phyloP scores from a whole-genome alignment of 2,888 invertebrate species.

The Scelioninae gen. 1 region DNA sequence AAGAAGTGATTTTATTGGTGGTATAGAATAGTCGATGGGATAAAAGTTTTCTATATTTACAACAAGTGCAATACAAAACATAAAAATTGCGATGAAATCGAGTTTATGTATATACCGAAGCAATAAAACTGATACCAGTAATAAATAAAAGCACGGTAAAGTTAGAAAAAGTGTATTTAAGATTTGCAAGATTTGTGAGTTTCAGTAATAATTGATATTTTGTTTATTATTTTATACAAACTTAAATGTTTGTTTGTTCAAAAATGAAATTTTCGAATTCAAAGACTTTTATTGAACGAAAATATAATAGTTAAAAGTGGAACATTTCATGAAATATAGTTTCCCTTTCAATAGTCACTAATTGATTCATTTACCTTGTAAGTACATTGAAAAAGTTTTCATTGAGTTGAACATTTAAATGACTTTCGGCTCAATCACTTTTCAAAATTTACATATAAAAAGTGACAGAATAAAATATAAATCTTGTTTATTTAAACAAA shows the following conservation, averaged over 20 bases:
- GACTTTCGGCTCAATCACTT: too few species aligned
- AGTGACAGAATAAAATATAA: too few species aligned
- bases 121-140: conserved; percentile 35
- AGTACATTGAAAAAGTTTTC: too few species aligned
- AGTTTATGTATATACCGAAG: conserved; percentile 3
- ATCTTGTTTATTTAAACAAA: too few species aligned
- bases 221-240: background rate
- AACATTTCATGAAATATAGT: too few species aligned
- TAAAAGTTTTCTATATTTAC: conserved; percentile 17
- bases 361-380: too few species aligned
- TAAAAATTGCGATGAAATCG: conserved; percentile 22
- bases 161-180: conserved; percentile 8
- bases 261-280: background rate
- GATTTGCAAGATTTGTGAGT: background rate
- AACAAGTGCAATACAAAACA: conserved; percentile 3
- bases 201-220: conserved; percentile 1
- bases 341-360: too few species aligned
- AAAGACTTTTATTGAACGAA: background rate
- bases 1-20: conserved; percentile 20
- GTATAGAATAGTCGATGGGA: conserved; percentile 22
- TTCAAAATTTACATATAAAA: too few species aligned
- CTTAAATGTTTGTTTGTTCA: background rate
- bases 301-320: background rate
- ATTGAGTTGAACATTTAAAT: too few species aligned
- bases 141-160: conserved; percentile 7